phyloP scores from a whole-genome alignment of 2,797 vertebrate species.

The Leptatherina wallacei region DNA sequence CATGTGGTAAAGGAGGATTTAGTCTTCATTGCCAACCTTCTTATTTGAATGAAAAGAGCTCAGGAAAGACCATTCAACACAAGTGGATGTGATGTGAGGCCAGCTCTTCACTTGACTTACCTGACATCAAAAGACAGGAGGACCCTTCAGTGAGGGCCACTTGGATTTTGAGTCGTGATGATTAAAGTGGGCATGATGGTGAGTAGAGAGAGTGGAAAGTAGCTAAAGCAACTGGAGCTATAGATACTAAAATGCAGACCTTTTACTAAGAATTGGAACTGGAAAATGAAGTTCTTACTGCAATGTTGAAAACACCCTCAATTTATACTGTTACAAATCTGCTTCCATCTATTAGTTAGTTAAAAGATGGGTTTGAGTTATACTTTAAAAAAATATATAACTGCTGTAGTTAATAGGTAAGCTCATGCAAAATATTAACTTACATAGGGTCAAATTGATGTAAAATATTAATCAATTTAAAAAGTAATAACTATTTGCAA shows the following conservation, averaged over 20 bases:
- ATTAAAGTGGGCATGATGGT: slow-evolving; percentile 44
- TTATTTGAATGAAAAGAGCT: slow-evolving; percentile 48
- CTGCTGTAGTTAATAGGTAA: neutral
- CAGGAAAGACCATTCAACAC: slow-evolving; percentile 47
- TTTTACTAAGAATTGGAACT: neutral
- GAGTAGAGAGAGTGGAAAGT: slow-evolving; percentile 13
- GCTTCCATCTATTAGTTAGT: neutral
- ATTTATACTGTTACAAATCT: neutral
- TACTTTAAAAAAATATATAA: neutral
- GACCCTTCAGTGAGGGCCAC: slow-evolving; percentile 55
- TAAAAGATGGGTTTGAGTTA: neutral
- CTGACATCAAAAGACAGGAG: slow-evolving; percentile 65
- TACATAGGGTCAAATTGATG: neutral
- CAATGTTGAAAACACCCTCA: neutral
- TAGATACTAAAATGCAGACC: slow-evolving; percentile 2
- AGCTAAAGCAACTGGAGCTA: slow-evolving; percentile 12
- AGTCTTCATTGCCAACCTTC: slow-evolving; percentile 24
- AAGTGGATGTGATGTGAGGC: slow-evolving; percentile 56
- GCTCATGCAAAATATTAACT: neutral
- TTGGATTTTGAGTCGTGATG: slow-evolving; percentile 60
- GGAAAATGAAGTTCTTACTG: neutral
- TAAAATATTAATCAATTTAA: neutral
- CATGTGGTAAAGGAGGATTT: slow-evolving; percentile 39
- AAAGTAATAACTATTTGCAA: neutral
- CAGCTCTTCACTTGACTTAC: slow-evolving; percentile 53